These are phyloP conservation scores for Etia nguti DNA, from an alignment of 2,113 vertebrate species.

Conservation along the genomic window DNA sequence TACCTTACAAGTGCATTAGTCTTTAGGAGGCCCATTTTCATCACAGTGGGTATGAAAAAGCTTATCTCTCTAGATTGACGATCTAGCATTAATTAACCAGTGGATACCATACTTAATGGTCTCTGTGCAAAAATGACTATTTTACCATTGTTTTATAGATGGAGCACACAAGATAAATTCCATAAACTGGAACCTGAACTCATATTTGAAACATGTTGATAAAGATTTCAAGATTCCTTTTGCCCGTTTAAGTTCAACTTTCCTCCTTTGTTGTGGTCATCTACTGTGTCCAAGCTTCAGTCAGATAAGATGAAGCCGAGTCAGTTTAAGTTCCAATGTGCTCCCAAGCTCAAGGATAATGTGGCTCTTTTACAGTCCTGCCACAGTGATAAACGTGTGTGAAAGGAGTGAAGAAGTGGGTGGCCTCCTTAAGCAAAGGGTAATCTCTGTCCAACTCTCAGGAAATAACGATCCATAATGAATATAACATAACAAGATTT, in stretches of 20 bases:
- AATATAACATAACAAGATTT: background rate
- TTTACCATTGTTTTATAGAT: background rate
- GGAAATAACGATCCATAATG: background rate
- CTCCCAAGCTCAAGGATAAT: background rate
- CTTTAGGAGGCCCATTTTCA: background rate
- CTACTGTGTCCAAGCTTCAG: background rate
- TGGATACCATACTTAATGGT: background rate
- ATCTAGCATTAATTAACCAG: background rate
- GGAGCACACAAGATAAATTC: background rate
- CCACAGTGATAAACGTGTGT: background rate
- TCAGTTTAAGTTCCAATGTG: background rate
- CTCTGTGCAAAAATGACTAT: background rate
- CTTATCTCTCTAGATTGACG: background rate
- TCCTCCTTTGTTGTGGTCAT: background rate
- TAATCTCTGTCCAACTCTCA: background rate
- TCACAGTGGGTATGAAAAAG: background rate
- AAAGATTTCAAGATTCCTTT: background rate
- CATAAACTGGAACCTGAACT: background rate
- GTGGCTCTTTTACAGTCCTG: background rate
- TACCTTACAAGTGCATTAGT: background rate
- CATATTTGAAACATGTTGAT: background rate
- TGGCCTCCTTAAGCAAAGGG: background rate
- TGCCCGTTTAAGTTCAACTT: background rate
- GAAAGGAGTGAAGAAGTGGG: background rate
- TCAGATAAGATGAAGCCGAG: background rate